These are phyloP conservation scores for Cacatua alba DNA, from an alignment of 2,113 vertebrate genomes.

Conservation along the genomic window DNA sequence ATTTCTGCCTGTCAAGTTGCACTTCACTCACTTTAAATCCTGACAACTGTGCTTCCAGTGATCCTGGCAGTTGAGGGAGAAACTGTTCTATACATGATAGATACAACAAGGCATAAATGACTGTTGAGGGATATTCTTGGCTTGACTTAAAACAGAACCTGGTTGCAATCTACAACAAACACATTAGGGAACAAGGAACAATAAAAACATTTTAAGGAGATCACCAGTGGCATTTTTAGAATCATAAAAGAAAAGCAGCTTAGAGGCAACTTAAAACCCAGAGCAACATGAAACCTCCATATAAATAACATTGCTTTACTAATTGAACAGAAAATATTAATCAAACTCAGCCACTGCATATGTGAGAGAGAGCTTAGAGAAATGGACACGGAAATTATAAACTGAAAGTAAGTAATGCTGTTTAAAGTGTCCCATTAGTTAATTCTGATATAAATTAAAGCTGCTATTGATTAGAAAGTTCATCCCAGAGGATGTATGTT, in stretches of 20 bases:
- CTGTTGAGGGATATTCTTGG: conserved; percentile 2
- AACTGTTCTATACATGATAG: conserved; percentile 3
- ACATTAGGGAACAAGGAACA: background rate
- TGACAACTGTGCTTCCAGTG: background rate
- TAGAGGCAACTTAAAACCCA: background rate
- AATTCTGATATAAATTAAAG: background rate
- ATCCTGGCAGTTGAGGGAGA: background rate
- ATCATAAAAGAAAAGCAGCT: background rate
- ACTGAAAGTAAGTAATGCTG: background rate
- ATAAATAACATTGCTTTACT: background rate
- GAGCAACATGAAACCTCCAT: background rate
- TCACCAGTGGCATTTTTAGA: background rate
- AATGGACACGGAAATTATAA: background rate
- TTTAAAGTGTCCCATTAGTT: background rate
- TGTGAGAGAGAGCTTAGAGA: background rate
- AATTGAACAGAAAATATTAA: background rate
- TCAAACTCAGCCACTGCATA: background rate
- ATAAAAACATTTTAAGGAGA: conserved; percentile 2
- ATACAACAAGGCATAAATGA: conserved; percentile 39
- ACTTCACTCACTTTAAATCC: conserved; percentile 36
- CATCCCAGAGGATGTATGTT: background rate
- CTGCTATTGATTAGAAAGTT: background rate
- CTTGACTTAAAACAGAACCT: conserved; percentile 21
- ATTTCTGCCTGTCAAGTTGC: conserved; percentile 5
- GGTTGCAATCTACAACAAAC: background rate